Evolutionary conservation across 53 echinoderm and acorn worm species (phyloP).

Genomic region (Apostichopus leukothele): DNA sequence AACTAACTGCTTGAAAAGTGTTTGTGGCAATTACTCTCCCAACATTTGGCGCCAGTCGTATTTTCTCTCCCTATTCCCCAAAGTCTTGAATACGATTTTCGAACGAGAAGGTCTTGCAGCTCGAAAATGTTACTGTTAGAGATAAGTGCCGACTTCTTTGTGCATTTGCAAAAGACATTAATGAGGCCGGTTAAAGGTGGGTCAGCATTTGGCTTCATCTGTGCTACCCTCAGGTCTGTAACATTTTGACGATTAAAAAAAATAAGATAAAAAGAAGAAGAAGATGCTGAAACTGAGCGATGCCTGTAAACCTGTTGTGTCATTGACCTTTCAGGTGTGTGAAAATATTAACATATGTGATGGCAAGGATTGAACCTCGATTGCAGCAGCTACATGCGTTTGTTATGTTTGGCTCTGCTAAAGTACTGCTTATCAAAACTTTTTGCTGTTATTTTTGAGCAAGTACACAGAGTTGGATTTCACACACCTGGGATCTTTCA

Average conservation of each 20-base stretch:
- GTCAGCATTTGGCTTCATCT: not conserved
- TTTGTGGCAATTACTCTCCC: conserved; percentile 27
- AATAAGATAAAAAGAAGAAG: not conserved
- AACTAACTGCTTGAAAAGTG: conserved; percentile 12
- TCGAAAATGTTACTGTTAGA: not conserved
- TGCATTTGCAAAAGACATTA: conserved; percentile 22
- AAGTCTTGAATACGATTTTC: conserved; percentile 9
- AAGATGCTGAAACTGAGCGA: not conserved
- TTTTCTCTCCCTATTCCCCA: conserved; percentile 12
- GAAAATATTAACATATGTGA: too few species aligned
- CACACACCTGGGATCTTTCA: too few species aligned
- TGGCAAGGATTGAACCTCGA: too few species aligned
- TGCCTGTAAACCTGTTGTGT: not conserved
- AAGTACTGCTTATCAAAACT: too few species aligned
- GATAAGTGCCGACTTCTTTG: conserved; percentile 28
- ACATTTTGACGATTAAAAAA: not conserved
- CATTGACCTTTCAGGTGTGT: not conserved
- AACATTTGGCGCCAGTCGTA: conserved; percentile 22
- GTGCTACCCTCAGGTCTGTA: not conserved
- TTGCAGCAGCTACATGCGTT: too few species aligned
- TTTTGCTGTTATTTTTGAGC: too few species aligned
- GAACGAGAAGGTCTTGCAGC: not conserved
- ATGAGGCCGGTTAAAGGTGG: conserved; percentile 15
- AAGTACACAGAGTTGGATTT: too few species aligned
- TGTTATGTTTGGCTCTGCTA: too few species aligned